Base-by-base conservation (phyloP, 2,888 invertebrate species). In the Micropterix aruncella region DNA sequence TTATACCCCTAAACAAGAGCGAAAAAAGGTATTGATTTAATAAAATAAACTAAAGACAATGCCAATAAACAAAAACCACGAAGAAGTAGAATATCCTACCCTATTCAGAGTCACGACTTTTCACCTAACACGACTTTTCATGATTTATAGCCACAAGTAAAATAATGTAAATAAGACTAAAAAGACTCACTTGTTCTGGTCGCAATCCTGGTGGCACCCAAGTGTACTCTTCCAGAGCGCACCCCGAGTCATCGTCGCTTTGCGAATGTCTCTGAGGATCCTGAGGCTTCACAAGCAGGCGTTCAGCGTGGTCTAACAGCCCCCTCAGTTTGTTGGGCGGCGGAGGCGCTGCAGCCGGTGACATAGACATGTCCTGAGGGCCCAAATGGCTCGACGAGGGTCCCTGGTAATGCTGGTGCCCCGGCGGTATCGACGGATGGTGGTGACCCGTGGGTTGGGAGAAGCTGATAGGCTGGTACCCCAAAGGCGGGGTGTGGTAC, bases 181-280 rank as follows among this genome's bases (percentile, higher is more conserved):
- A 42, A 36, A 16, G n/a, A 42, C 69, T 66, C 63, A 96, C 96
- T 83, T 95, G 94, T 69, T 96, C 95, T 1, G 96, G 94, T 60
- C 94, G 79, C 14, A 96, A 72, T 49, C 95, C 95, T 2, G 92
- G 91, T 37, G 97, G 97, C 49, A 96, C 91, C 96, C 96, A 97
- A 2, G 94, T 93, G 65, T 95, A 96, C 65, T 97, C 96, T 62
- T 97, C 96, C 51, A 97, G 69, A 16, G 95, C 95, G 62, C 96
- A 97, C 7, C 97, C 96, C 44, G 92, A 92, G 66, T 97, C 97
- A 61, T 96, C 95, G 62, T 97, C 97, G 50, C 91, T 92, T 62
- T 93, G 92, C 41, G 91, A 89, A 57, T 89, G 87, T 48, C 89
- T 66, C 58, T 88, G 88, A 45, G 85, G 83, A 58, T 86, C 84